Evolutionary conservation across 1,140 invertebrate genomes (phyloP), one percentile per base, ranked within the genome.

Genomic region (Lepidotrigona ventralis): DNA sequence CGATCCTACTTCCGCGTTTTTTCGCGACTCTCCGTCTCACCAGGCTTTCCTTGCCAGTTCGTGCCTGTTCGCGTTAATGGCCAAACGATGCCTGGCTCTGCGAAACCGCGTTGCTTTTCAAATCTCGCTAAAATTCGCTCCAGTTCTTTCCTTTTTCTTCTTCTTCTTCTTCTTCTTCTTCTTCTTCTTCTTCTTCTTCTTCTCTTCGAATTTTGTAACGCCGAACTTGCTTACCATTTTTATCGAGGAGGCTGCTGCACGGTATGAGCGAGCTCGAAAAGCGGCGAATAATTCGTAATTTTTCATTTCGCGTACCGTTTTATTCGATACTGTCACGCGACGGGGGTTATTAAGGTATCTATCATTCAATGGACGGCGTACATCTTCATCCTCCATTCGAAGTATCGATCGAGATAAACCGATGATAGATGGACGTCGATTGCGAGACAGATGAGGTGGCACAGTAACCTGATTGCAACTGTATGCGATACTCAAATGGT

Each of bases 61-160:
- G 64, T 54, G 69, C 70, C 66, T 77, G 70, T 53, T 69, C 39
- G n/a, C 73, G 74, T 79, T 88, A 85, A 88, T 88, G 86, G 74
- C 51, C 76, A 81, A 77, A 77, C 64, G 74, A 63, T 84, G 17
- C 26, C 19, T 66, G 74, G 71, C 75, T 84, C 81, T 76, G 85
- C 33, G 68, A 54, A 26, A 23, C 23, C 51, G 11, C 39, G 39
- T 85, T 56, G 51, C 85, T 80, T 64, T 66, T 80, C 63, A 51
- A 84, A 78, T 84, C 69, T 64, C 66, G 73, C 56, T 54, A 72
- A 33, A 85, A n/a, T 85, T 79, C 15, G 63, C 54, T 64, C 74
- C 39, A 66, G 46, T 76, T 56, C 54, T 19, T 8, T 46, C 39
- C 9, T 6, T 46, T 8, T 46, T 46, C 0, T 46, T 5, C 0